Base-by-base conservation (phyloP, 1,140 invertebrate genomes). In the Panulirus ornatus region DNA sequence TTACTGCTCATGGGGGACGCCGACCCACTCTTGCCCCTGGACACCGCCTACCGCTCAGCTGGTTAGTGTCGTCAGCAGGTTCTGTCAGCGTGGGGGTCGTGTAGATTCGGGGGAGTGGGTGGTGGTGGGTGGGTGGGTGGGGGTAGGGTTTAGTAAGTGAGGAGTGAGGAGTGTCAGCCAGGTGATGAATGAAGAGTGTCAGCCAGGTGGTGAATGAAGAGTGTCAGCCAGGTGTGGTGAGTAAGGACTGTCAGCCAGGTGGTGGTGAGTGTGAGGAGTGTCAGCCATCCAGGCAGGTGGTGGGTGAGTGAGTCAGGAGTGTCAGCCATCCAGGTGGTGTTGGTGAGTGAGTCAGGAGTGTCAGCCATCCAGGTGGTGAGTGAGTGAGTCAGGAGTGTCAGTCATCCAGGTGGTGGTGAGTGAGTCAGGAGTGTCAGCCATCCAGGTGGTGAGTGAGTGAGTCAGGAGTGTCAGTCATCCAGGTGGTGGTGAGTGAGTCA, bases 1-100 rank as follows among this genome's bases (percentile, higher is more conserved):
- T 58, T 91, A 14, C 73, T 91, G 14, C 63, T 91, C 1, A 91
- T 91, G 91, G 91, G 91, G 0, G 91, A 91, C 42, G 44, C 54
- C 5, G 91, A 91, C 82, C 71, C 82, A 0, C 22, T 85, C 3
- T 36, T 91, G 38, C 91, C 91, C 22, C 2, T 91, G 2, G 91
- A 91, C 38, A 79, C 87, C 6, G 91, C 86, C 22, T 91, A 91
- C n/a, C 83, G 84, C 36, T 91, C 91, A 40, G 91, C 91, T 27
- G 91, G 91, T 91, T n/a, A 71, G 70, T 88, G 6, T 71, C n/a
- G n/a, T n/a, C n/a, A n/a, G n/a, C n/a, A n/a, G 51, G 9, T 9
- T 54, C 9, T 54, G 51, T 0, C 16, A 27, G 0, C 22, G 58
- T 6, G 51, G 27, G n/a, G 42, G 40, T 81, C 14, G 19, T 14